Evolutionary conservation across 1,140 invertebrate species (phyloP).

Genomic region (Drosophila arizonae): DNA sequence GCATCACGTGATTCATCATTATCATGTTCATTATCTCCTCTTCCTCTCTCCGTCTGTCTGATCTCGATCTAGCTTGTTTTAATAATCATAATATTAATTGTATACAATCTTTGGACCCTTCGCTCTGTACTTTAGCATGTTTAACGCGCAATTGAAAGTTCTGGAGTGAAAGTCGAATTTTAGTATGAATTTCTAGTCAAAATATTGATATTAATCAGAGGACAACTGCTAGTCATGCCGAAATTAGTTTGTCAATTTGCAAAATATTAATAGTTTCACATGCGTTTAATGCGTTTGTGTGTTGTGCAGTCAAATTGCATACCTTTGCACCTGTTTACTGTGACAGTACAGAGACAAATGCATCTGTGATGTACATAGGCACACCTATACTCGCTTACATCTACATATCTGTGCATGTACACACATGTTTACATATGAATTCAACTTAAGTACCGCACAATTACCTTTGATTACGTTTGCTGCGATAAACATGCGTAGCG

Average conservation of each 20-base stretch:
- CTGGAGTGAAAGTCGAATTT: too few relatives aligned
- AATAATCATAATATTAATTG: background rate
- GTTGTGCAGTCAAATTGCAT: background rate
- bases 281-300: too few relatives aligned
- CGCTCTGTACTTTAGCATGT: background rate
- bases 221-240: background rate
- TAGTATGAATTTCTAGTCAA: too few relatives aligned
- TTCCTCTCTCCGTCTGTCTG: background rate
- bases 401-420: conserved; percentile 2
- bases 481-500: conserved; percentile 28
- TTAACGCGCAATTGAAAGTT: background rate
- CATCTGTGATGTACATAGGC: conserved; percentile 1
- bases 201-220: too few relatives aligned
- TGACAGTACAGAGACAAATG: background rate
- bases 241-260: too few relatives aligned
- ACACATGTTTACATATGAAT: conserved; percentile 9
- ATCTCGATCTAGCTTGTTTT: background rate
- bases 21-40: background rate
- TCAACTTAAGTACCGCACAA: conserved; percentile 33
- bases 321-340: conserved; percentile 11
- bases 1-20: conserved; percentile 20
- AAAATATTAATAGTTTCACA: too few relatives aligned
- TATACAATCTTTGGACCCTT: background rate
- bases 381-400: background rate
- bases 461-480: conserved; percentile 22